These are phyloP conservation scores for Gopherus flavomarginatus DNA, from an alignment of 2,113 vertebrate genomes.

Conservation along the genomic window DNA sequence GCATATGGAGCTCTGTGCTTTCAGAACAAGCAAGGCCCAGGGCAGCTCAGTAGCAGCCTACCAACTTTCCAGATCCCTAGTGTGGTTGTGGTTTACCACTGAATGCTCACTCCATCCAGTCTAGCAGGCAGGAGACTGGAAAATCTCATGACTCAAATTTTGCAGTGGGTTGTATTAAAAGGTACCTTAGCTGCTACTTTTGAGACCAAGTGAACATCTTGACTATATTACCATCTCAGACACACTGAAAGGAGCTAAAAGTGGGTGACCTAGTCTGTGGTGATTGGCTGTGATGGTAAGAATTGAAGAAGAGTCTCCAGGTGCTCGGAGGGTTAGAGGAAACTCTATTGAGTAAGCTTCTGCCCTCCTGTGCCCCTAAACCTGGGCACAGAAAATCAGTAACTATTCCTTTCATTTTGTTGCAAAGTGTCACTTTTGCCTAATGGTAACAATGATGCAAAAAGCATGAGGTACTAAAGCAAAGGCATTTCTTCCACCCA, in stretches of 20 bases:
- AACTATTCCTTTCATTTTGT: neutral
- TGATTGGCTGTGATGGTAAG: neutral
- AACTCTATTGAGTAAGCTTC: conserved; percentile 1
- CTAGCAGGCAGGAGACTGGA: conserved; percentile 63
- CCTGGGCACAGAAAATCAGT: neutral
- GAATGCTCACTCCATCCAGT: conserved; percentile 34
- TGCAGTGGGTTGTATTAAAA: conserved; percentile 43
- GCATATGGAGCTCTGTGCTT: conserved; percentile 64
- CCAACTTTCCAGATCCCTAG: conserved; percentile 22
- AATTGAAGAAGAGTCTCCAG: neutral
- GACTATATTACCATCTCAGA: neutral
- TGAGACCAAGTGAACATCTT: neutral
- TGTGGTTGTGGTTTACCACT: conserved; percentile 74
- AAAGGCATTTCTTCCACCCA: neutral
- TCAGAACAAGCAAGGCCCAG: conserved; percentile 32
- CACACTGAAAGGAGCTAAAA: neutral
- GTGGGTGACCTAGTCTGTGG: neutral
- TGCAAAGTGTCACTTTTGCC: conserved; percentile 47
- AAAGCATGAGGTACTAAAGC: neutral
- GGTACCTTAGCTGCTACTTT: conserved; percentile 28
- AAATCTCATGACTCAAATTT: conserved; percentile 67
- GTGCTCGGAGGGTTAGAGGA: neutral
- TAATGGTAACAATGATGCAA: conserved; percentile 44
- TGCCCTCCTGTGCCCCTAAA: neutral
- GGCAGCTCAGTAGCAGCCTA: conserved; percentile 17